Percentiles rank a stretch among this genome's conserved stretches.
These are phyloP conservation scores for Paedocypris micromegethes DNA, from an alignment of 2,797 vertebrate genomes.

Conservation along the genomic window DNA sequence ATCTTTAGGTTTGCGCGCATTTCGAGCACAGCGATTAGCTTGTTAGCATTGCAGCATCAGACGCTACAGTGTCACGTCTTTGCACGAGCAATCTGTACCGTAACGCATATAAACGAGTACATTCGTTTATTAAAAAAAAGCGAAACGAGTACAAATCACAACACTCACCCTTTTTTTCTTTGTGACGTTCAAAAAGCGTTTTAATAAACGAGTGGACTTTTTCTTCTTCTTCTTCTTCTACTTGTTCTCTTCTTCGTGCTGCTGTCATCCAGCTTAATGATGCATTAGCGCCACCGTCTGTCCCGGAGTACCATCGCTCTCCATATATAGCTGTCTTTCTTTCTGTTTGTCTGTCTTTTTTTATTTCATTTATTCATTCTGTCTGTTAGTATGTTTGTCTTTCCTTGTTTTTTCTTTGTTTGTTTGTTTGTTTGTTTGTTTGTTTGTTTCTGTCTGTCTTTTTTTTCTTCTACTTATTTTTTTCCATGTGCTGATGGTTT, in stretches of 20 bases:
- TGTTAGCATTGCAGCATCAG: background rate
- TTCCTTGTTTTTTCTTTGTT: too few species aligned
- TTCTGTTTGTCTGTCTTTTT: too few species aligned
- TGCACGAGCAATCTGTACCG: background rate
- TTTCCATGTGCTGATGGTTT: too few species aligned
- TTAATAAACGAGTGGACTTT: constrained; percentile 3
- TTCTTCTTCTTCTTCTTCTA: background rate
- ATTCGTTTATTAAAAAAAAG: background rate
- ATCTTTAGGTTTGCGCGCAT: background rate
- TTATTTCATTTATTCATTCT: too few species aligned
- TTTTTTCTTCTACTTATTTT: too few species aligned
- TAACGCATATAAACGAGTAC: background rate
- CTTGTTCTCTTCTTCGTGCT: background rate
- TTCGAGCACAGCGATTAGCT: background rate
- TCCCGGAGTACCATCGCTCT: too few species aligned
- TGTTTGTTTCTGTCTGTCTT: too few species aligned
- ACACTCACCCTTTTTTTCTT: constrained; percentile 17
- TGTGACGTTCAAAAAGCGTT: constrained; percentile 26
- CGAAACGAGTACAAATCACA: background rate
- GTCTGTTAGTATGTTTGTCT: too few species aligned
- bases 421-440: too few species aligned
- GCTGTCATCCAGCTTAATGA: background rate
- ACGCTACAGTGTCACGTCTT: background rate
- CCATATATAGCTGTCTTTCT: too few species aligned
- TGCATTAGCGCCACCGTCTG: too few species aligned